Evolutionary conservation across 2,797 vertebrate species (phyloP).

Genomic region (Sylvilagus floridanus): DNA sequence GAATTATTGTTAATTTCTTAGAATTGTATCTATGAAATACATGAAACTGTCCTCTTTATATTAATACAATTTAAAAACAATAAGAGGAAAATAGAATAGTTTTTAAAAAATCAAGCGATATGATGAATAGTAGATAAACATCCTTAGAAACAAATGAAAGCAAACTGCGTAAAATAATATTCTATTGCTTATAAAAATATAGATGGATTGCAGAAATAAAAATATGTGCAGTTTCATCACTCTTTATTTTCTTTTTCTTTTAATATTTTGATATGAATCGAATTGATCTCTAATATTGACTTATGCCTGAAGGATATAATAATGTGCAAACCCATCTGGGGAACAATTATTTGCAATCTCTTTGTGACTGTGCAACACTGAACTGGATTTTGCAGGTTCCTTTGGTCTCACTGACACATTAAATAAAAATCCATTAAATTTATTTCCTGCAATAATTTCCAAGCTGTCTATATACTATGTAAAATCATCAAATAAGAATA

Average conservation of each 20-base stretch:
- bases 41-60: too few species aligned
- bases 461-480: background rate
- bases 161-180: too few species aligned
- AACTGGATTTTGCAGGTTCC: background rate
- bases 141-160: too few species aligned
- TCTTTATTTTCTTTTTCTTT: background rate
- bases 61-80: too few species aligned
- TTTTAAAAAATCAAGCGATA: too few species aligned
- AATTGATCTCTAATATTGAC: background rate
- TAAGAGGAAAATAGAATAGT: too few species aligned
- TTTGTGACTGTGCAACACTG: background rate
- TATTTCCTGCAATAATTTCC: background rate
- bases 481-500: background rate
- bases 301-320: background rate
- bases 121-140: too few species aligned
- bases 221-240: background rate
- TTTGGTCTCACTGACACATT: background rate
- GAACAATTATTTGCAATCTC: background rate
- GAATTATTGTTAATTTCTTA: too few species aligned
- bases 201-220: background rate
- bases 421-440: constrained; percentile 15
- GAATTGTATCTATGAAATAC: too few species aligned
- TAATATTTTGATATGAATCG: background rate
- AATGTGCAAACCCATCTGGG: background rate
- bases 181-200: background rate